Evolutionary conservation across 2,888 invertebrate species (phyloP).

Genomic region (Cheiracanthium punctorium): DNA sequence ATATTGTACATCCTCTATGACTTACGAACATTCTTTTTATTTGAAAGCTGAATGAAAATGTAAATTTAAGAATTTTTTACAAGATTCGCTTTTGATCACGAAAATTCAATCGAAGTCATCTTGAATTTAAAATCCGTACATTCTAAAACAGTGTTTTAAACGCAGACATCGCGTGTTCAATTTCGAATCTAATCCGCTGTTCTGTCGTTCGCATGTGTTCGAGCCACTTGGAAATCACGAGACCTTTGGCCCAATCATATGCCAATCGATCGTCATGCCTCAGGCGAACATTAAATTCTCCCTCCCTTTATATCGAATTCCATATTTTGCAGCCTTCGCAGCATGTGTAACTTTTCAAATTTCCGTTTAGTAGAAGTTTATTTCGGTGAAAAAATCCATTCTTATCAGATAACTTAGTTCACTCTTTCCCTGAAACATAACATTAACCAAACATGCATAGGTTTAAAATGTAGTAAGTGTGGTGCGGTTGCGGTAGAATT

Average conservation of each 20-base stretch:
- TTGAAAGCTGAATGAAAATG: neutral
- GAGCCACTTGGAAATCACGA: conserved; percentile 19
- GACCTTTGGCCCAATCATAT: conserved; percentile 42
- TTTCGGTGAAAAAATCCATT: no score
- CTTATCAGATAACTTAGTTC: no score
- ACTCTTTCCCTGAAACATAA: no score
- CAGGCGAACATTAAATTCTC: conserved; percentile 31
- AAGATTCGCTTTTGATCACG: neutral
- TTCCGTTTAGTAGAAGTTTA: no score
- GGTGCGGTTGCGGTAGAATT: no score
- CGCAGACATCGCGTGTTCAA: neutral
- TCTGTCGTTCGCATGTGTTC: conserved; percentile 11
- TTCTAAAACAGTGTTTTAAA: neutral
- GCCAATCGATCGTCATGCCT: conserved; percentile 40
- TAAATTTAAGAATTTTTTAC: neutral
- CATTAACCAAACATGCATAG: no score
- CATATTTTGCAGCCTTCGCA: conserved; percentile 20
- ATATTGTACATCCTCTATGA: no score
- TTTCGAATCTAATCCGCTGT: neutral
- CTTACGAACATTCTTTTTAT: neutral
- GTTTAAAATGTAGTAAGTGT: no score
- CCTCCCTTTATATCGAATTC: conserved; percentile 29
- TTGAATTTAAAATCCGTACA: neutral
- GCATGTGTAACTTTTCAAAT: neutral
- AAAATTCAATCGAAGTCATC: neutral